Conservation (phyloP, 2,888 invertebrate genomes). For the Pocota personata region DNA sequence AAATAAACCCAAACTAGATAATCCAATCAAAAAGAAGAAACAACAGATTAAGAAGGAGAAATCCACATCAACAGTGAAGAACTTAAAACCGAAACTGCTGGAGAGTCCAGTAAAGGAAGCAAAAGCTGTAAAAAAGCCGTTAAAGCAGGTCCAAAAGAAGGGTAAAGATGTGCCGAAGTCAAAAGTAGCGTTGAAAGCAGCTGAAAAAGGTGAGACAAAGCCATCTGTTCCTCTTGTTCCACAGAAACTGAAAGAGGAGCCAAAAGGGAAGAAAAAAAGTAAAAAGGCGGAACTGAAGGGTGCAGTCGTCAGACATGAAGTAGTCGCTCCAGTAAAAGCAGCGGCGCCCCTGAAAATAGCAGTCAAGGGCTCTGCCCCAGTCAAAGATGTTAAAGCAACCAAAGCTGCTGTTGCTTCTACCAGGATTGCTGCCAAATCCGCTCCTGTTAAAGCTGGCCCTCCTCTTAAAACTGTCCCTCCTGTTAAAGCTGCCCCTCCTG, state of each 20-base stretch:
- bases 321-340: not conserved
- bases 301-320: not conserved
- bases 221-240: not conserved
- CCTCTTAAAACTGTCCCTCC: too few relatives aligned
- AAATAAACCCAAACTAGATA: conserved; percentile 41
- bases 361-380: not conserved
- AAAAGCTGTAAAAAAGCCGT: not conserved
- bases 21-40: conserved; percentile 59
- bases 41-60: conserved; percentile 24
- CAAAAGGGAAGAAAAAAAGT: not conserved
- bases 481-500: too few relatives aligned
- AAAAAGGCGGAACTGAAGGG: not conserved
- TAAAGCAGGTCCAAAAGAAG: not conserved
- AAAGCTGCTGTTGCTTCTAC: too few relatives aligned
- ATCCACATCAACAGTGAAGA: conserved; percentile 6
- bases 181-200: not conserved
- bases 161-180: not conserved
- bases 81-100: conserved; percentile 1
- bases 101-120: conserved; percentile 25
- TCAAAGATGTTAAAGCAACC: not conserved
- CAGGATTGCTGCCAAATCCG: too few relatives aligned
- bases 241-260: not conserved
- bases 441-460: too few relatives aligned
- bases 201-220: not conserved
- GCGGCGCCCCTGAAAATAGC: not conserved